Evolutionary conservation across 2,888 invertebrate species (phyloP), one percentile per base, ranked within the genome.

Genomic region (Aspidapion aeneum): DNA sequence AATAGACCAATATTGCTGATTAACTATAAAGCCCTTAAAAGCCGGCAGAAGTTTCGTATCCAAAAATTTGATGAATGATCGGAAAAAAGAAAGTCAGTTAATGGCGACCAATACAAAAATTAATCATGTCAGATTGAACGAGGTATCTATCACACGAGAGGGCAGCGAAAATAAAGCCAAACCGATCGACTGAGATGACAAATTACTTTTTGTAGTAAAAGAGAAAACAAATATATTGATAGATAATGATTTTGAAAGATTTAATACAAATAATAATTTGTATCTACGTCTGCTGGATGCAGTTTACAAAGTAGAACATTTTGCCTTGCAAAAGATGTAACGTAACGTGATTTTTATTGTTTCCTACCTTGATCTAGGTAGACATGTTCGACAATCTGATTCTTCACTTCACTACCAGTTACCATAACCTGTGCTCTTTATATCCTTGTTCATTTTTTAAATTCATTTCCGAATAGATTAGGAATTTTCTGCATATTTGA

Each of bases 21-120:
- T 35, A 35, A 35, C 35, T 35, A 35, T 35, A 35, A 35, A 35
- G 35, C 35, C 12, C 12, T 35, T 35, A 35, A 35, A 35, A 35
- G 35, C 35, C 12, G 5, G 5, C 35, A n/a, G n/a, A 35, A 35
- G 35, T 12, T 35, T 35, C 35, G 35, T 35, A 35, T 35, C 50
- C 48, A 63, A 19, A 54, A 51, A 51, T 59, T 63, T 63, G 63
- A 63, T 63, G 63, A 57, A 63, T 63, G 59, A 56, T 56, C 51
- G 50, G 56, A 17, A 35, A 57, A 61, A 57, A 57, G 61, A 61
- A 61, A 57, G 61, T 61, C 57, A 57, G 57, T 61, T 61, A 61
- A 61, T 57, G 57, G 52, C 57, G 18, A 18, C 57, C 57, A 61
- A 61, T 61, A 18, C 22, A 22, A 21, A 52, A 52, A 61, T 61